Conservation (phyloP, 2,113 vertebrate genomes). For the Oxygymnocypris stewartii region DNA sequence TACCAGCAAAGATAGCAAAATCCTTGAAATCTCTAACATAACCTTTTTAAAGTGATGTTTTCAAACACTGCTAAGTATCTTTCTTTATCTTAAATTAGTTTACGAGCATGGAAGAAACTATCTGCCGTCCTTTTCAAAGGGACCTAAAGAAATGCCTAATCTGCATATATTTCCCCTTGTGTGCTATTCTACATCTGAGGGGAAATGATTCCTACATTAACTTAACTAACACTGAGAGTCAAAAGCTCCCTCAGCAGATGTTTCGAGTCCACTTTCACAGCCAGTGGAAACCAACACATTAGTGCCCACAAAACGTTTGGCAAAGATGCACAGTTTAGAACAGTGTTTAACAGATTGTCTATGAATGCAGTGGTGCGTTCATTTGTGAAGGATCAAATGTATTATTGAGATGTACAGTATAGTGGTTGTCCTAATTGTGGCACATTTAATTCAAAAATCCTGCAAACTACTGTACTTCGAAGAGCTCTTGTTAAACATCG, state of each 20-base stretch:
- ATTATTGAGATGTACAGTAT: slow-evolving; percentile 14
- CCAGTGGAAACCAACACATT: slow-evolving; percentile 29
- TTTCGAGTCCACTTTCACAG: slow-evolving; percentile 24
- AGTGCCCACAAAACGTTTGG: neutral
- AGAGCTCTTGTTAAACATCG: neutral
- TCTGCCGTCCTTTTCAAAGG: neutral
- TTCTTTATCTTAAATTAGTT: neutral
- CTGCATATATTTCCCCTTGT: slow-evolving; percentile 15
- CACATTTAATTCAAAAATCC: neutral
- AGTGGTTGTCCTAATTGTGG: neutral
- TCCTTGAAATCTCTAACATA: neutral
- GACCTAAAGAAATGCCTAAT: slow-evolving; percentile 6
- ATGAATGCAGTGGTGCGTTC: slow-evolving; percentile 17
- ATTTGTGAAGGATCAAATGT: slow-evolving; percentile 6
- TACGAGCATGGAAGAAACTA: neutral
- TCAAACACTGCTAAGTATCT: neutral
- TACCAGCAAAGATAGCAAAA: neutral
- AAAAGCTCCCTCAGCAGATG: slow-evolving; percentile 32
- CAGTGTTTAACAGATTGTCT: slow-evolving; percentile 34
- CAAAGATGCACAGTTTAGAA: slow-evolving; percentile 11
- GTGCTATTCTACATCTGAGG: slow-evolving; percentile 24
- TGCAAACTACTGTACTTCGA: neutral
- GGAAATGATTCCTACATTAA: slow-evolving; percentile 28
- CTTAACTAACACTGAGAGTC: slow-evolving; percentile 28
- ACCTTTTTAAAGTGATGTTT: neutral